Percentiles rank a stretch among this genome's conserved stretches.
These are phyloP conservation scores for Synodontis membranacea DNA, from an alignment of 2,113 vertebrate genomes.

Conservation along the genomic window DNA sequence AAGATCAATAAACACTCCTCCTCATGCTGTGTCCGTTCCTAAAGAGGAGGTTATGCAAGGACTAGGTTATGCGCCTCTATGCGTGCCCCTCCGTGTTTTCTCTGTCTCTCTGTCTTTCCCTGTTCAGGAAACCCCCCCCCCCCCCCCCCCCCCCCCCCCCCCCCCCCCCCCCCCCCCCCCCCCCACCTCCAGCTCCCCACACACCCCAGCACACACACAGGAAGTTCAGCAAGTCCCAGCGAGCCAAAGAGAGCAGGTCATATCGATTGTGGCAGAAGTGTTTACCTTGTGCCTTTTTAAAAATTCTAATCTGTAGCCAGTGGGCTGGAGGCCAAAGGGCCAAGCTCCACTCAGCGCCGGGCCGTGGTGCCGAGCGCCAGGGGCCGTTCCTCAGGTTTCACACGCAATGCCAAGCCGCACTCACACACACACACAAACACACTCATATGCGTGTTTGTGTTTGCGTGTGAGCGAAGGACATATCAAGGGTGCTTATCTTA, in stretches of 20 bases:
- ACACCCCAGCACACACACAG: constrained; percentile 50
- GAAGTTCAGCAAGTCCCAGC: constrained; percentile 69
- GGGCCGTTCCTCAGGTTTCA: constrained; percentile 68
- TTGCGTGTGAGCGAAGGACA: constrained; percentile 25
- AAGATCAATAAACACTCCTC: constrained; percentile 82
- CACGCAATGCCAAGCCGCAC: constrained; percentile 69
- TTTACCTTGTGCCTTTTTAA: constrained; percentile 73
- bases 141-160: constrained; percentile 35
- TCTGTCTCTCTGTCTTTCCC: constrained; percentile 50
- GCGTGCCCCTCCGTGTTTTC: constrained; percentile 60
- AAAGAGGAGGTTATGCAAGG: constrained; percentile 71
- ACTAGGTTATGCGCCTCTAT: constrained; percentile 63
- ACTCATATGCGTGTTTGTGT: constrained; percentile 3
- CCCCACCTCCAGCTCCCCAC: constrained; percentile 17
- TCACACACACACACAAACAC: constrained; percentile 48
- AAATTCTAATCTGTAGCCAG: constrained; percentile 65
- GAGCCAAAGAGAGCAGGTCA: constrained; percentile 66
- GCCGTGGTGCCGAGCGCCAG: constrained; percentile 63
- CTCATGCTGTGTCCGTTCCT: constrained; percentile 60
- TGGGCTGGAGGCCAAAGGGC: constrained; percentile 66
- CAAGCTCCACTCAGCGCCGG: constrained; percentile 62
- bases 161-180: constrained; percentile 32
- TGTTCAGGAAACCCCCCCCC: constrained; percentile 71
- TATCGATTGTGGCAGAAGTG: constrained; percentile 73
- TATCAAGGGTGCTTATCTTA: constrained; percentile 48